These are phyloP conservation scores for Hybognathus amarus DNA, from an alignment of 2,797 vertebrate genomes.

Conservation along the genomic window DNA sequence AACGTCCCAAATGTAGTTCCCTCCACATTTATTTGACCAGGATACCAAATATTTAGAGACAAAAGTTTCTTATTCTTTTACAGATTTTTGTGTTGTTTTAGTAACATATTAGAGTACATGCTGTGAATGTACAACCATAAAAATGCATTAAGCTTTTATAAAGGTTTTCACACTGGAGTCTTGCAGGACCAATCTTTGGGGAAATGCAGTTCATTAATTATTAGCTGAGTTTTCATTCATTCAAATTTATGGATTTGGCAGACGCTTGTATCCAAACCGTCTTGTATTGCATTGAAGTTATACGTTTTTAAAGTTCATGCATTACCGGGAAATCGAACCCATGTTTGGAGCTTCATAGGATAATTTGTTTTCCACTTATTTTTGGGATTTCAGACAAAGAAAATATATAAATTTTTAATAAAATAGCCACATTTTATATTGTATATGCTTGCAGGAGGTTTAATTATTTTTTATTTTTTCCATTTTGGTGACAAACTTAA, in stretches of 20 bases:
- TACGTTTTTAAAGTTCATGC: not conserved
- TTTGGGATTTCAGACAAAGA: not conserved
- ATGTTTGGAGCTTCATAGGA: not conserved
- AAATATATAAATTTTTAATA: not conserved
- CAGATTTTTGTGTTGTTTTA: constrained; percentile 28
- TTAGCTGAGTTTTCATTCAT: not conserved
- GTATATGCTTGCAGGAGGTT: not conserved
- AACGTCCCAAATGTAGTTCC: constrained; percentile 41
- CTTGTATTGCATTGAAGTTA: not conserved
- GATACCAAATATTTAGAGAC: constrained; percentile 37
- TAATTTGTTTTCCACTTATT: not conserved
- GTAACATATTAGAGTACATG: not conserved
- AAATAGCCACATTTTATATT: not conserved
- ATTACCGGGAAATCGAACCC: not conserved
- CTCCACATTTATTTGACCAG: constrained; percentile 49
- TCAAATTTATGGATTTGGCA: not conserved
- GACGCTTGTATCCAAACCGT: not conserved
- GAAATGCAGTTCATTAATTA: constrained; percentile 1
- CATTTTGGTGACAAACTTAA: not conserved
- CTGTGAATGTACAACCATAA: constrained; percentile 10
- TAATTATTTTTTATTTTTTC: not conserved
- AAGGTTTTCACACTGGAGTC: constrained; percentile 4
- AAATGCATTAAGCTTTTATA: constrained; percentile 20
- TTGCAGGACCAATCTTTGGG: not conserved
- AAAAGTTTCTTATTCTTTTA: constrained; percentile 16